Conservation (phyloP, 2,797 vertebrate species). For the Hirundo rustica region DNA sequence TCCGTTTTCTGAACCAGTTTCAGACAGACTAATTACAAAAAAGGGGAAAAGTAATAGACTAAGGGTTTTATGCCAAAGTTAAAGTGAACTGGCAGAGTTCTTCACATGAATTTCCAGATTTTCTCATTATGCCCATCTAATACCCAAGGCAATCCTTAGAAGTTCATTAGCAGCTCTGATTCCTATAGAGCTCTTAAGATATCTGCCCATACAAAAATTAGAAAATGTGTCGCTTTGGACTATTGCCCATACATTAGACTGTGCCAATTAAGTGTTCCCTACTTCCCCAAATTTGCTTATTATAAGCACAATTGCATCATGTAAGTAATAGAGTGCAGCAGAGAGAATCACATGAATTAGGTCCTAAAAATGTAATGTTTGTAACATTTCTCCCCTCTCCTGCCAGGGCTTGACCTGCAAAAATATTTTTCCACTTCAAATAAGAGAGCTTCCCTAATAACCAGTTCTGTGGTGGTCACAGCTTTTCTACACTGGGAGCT, state of each 20-base stretch:
- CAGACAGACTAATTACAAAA: neutral
- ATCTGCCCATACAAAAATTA: neutral
- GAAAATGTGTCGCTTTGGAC: constrained; percentile 6
- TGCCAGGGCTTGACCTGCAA: neutral
- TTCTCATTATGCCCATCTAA: neutral
- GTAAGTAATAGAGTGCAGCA: neutral
- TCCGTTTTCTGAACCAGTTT: neutral
- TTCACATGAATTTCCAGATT: neutral
- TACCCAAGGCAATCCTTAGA: neutral
- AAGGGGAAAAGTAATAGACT: neutral
- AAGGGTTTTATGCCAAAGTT: neutral
- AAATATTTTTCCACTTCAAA: neutral
- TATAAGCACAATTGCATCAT: neutral
- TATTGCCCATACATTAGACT: neutral
- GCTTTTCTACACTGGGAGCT: neutral
- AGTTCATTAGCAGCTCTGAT: neutral
- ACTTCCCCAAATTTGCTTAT: neutral
- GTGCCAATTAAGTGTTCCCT: neutral
- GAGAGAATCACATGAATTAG: neutral
- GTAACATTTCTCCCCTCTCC: neutral
- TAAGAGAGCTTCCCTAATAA: neutral
- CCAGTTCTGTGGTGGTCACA: neutral
- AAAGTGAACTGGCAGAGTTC: neutral
- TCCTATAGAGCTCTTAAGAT: neutral
- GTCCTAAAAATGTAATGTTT: neutral